Conservation (phyloP, 2,113 vertebrate genomes). For the Physeter macrocephalus region DNA sequence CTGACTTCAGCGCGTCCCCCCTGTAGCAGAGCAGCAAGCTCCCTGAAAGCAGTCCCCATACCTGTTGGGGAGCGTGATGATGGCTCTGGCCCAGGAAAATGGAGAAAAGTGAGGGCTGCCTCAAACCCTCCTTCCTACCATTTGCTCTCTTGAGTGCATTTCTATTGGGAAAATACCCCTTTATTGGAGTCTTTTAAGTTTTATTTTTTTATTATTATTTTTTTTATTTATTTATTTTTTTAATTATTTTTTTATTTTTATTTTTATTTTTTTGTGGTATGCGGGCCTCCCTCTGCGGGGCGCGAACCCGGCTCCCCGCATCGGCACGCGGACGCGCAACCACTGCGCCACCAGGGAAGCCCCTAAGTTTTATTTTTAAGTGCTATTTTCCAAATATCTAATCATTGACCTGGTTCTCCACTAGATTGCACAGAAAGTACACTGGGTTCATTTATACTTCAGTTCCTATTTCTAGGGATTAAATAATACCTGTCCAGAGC, state of each 20-base stretch:
- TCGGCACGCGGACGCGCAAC: no score
- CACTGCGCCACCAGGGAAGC: no score
- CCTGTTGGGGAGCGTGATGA: not conserved
- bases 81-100: not conserved
- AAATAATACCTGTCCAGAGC: not conserved
- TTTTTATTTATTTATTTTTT: no score
- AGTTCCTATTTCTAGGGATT: not conserved
- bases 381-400: not conserved
- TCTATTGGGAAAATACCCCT: not conserved
- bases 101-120: not conserved
- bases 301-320: no score
- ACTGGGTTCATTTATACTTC: not conserved
- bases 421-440: not conserved
- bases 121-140: not conserved
- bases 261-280: no score
- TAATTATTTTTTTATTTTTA: no score
- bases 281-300: no score
- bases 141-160: not conserved
- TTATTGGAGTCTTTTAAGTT: not conserved
- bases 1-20: accelerated
- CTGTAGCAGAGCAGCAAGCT: not conserved
- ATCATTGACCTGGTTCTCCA: not conserved
- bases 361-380: not conserved
- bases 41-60: not conserved
- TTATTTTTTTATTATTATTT: no score